Evolutionary conservation across 2,113 vertebrate genomes (phyloP).

Genomic region (Pteronura brasiliensis): DNA sequence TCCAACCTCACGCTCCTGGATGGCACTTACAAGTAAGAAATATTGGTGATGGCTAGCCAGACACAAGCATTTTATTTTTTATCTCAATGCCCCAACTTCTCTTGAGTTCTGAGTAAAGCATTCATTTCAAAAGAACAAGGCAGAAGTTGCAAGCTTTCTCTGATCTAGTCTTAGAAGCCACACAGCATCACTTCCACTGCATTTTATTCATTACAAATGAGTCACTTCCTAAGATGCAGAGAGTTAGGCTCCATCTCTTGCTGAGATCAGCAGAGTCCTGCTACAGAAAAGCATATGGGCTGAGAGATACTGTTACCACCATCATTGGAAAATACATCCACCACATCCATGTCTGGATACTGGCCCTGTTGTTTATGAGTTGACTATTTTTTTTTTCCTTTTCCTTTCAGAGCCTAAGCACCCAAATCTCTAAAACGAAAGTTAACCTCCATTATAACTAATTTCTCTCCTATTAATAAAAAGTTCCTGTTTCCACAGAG

Average conservation of each 20-base stretch:
- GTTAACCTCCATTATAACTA: conserved; percentile 14
- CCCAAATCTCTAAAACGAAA: neutral
- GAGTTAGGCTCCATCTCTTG: neutral
- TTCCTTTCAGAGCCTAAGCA: neutral
- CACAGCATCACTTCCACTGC: neutral
- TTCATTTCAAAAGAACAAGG: neutral
- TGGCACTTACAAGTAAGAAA: neutral
- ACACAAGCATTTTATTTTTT: neutral
- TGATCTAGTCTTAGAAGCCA: neutral
- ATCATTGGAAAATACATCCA: neutral
- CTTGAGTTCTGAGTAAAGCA: neutral
- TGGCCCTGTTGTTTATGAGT: neutral
- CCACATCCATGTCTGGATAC: neutral
- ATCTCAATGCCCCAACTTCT: neutral
- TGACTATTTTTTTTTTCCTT: too few species aligned
- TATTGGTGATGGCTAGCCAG: neutral
- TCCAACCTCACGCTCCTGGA: neutral
- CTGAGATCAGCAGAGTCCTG: neutral
- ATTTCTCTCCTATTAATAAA: conserved; percentile 34
- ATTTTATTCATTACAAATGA: neutral
- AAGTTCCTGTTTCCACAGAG: conserved; percentile 37
- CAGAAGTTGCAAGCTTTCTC: neutral
- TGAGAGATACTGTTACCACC: neutral
- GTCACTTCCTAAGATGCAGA: neutral
- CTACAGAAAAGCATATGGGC: neutral